phyloP scores from a whole-genome alignment of 2,888 invertebrate genomes.

The Uropetala carovei region DNA sequence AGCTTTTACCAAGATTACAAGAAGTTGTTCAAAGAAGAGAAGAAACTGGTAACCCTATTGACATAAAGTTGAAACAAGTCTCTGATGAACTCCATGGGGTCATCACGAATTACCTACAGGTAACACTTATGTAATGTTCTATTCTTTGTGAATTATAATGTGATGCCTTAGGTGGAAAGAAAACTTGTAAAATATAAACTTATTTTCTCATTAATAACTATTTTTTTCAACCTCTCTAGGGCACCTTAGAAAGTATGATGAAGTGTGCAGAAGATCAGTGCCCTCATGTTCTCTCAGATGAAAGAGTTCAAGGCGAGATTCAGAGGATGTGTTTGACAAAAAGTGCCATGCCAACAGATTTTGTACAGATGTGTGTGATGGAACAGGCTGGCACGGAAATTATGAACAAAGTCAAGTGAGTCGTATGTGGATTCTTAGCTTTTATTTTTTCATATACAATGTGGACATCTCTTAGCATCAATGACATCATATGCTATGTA shows the following conservation, averaged over 20 bases:
- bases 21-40: slow-evolving; percentile 82
- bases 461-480: no score
- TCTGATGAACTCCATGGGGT: slow-evolving; percentile 80
- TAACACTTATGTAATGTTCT: slow-evolving; percentile 70
- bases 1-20: slow-evolving; percentile 85
- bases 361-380: slow-evolving; percentile 82
- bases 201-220: neutral
- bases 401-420: slow-evolving; percentile 86
- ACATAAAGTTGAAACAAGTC: slow-evolving; percentile 74
- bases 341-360: slow-evolving; percentile 83
- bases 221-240: slow-evolving; percentile 74
- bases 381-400: slow-evolving; percentile 88
- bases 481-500: no score
- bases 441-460: no score
- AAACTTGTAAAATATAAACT: neutral
- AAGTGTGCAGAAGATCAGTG: slow-evolving; percentile 86
- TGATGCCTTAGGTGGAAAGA: neutral
- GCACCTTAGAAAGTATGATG: slow-evolving; percentile 86
- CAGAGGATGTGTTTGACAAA: slow-evolving; percentile 82
- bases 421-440: slow-evolving; percentile 49
- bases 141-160: neutral
- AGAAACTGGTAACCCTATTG: slow-evolving; percentile 74
- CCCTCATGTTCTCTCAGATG: slow-evolving; percentile 84
- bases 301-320: slow-evolving; percentile 82
- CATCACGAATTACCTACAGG: slow-evolving; percentile 81